Evolutionary conservation across 2,113 vertebrate genomes (phyloP).

Genomic region (Scatophagus argus): DNA sequence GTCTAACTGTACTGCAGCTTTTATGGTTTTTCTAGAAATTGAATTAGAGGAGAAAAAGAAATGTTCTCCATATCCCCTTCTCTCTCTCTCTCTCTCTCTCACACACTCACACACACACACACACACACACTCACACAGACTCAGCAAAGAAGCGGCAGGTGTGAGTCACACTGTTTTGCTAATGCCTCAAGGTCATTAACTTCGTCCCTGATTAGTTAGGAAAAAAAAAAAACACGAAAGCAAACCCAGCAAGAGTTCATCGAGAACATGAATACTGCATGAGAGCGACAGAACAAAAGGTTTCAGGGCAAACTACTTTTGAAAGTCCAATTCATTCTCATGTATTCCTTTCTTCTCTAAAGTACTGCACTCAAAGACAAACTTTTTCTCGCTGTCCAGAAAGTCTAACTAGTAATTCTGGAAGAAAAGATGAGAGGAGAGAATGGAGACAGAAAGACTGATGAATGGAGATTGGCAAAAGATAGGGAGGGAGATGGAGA

Average conservation of each 20-base stretch:
- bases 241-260: slow-evolving; percentile 60
- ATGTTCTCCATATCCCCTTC: not conserved
- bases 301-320: slow-evolving; percentile 68
- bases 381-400: slow-evolving; percentile 55
- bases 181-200: slow-evolving; percentile 73
- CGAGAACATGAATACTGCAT: slow-evolving; percentile 71
- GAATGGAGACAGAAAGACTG: slow-evolving; percentile 63
- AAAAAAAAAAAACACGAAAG: slow-evolving; percentile 16
- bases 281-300: slow-evolving; percentile 64
- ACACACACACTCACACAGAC: slow-evolving; percentile 20
- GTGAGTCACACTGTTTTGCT: slow-evolving; percentile 47
- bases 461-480: slow-evolving; percentile 70
- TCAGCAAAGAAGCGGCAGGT: slow-evolving; percentile 48
- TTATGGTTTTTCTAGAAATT: not conserved
- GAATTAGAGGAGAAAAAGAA: not conserved
- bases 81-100: too few relatives aligned
- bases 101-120: slow-evolving; percentile 20
- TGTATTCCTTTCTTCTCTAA: slow-evolving; percentile 51
- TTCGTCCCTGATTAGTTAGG: slow-evolving; percentile 62
- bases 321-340: slow-evolving; percentile 60
- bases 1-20: not conserved
- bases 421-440: slow-evolving; percentile 51
- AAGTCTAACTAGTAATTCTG: slow-evolving; percentile 43
- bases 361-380: slow-evolving; percentile 32
- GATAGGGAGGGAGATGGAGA: slow-evolving; percentile 42